Percentiles rank a stretch among this genome's conserved stretches.
These are phyloP conservation scores for Hydroisotoma schaefferi DNA, from an alignment of 2,888 invertebrate genomes.

Conservation along the genomic window DNA sequence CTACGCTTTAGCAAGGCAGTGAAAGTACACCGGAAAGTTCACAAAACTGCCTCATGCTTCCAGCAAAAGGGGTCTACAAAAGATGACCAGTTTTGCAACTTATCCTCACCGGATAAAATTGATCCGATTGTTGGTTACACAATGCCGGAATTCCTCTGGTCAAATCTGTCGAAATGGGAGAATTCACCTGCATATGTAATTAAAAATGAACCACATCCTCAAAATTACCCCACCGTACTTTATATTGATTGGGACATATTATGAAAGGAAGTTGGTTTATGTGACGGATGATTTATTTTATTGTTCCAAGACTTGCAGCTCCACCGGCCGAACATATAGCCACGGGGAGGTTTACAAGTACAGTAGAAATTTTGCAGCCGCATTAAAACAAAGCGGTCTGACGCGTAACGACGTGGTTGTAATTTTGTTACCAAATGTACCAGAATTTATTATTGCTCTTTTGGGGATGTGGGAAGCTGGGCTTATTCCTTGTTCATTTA, in stretches of 20 bases:
- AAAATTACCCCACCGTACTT: too few relatives aligned
- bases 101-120: neutral
- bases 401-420: conserved; percentile 45
- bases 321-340: conserved; percentile 40
- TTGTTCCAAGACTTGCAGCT: conserved; percentile 12
- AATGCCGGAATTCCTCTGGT: conserved; percentile 4
- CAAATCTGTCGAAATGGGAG: conserved; percentile 38
- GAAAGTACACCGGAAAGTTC: too few relatives aligned
- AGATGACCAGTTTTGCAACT: too few relatives aligned
- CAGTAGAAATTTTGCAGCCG: conserved; percentile 45
- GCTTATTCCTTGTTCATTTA: conserved; percentile 45
- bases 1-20: too few relatives aligned
- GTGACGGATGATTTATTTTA: neutral
- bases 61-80: neutral
- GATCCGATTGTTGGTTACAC: neutral
- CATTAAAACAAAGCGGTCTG: conserved; percentile 37
- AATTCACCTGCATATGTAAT: conserved; percentile 31
- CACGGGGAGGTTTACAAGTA: conserved; percentile 27
- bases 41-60: neutral
- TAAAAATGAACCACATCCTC: too few relatives aligned
- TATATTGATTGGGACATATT: neutral
- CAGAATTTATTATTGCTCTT: conserved; percentile 46
- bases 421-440: conserved; percentile 47
- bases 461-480: conserved; percentile 46
- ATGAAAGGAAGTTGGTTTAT: neutral